A percentile compares a stretch with the other conserved stretches of the same genome.
Evolutionary conservation across 2,113 vertebrate genomes (phyloP).

Genomic region (Callionymus lyra): DNA sequence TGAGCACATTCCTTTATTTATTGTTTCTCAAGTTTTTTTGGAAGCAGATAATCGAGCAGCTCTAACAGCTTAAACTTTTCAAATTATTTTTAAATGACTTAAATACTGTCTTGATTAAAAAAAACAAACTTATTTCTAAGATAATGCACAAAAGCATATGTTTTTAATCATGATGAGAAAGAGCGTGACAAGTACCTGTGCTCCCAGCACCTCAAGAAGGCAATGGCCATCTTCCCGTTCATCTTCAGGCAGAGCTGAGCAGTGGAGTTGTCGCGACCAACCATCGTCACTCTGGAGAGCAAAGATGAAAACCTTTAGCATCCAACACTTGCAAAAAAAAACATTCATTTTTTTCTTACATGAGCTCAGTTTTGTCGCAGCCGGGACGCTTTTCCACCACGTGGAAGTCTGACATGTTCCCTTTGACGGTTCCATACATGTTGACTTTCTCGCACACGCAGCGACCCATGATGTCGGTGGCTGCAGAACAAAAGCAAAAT

Average conservation of each 20-base stretch:
- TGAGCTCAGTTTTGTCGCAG: constrained; percentile 44
- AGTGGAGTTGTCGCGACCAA: not conserved
- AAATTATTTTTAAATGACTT: too few relatives aligned
- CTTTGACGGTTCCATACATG: constrained; percentile 1
- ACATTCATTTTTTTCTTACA: constrained; percentile 37
- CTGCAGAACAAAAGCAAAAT: constrained; percentile 21
- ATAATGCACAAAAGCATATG: too few relatives aligned
- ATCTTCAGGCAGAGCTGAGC: constrained; percentile 39
- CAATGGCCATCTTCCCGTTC: constrained; percentile 12
- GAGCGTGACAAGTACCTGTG: constrained; percentile 13
- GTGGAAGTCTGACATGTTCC: constrained; percentile 46
- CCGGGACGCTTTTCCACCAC: constrained; percentile 28
- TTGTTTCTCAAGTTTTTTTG: too few relatives aligned
- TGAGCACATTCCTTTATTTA: too few relatives aligned
- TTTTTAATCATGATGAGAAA: not conserved
- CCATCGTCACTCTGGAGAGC: constrained; percentile 48
- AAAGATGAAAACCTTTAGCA: not conserved
- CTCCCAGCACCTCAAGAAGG: constrained; percentile 58
- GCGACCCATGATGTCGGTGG: constrained; percentile 26
- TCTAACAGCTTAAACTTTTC: too few relatives aligned
- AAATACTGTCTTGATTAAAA: too few relatives aligned
- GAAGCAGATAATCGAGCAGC: too few relatives aligned
- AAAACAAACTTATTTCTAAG: too few relatives aligned
- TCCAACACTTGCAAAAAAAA: not conserved
- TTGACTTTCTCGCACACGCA: constrained; percentile 32